phyloP scores from a whole-genome alignment of 2,888 invertebrate genomes.

The Elaeidobius kamerunicus region DNA sequence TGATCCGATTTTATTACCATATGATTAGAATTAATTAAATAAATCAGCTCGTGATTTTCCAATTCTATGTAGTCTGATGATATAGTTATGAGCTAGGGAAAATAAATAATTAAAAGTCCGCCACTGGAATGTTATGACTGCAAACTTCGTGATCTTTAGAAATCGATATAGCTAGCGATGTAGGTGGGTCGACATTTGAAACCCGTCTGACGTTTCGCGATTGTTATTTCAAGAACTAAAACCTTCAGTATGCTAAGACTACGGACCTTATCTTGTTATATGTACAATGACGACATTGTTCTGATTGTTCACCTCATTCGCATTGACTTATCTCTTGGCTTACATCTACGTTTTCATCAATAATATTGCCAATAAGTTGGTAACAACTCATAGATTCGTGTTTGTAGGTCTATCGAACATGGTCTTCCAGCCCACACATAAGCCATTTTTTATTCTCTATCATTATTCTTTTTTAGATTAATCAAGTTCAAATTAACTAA shows the following conservation, averaged over 20 bases:
- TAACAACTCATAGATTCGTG: too few relatives aligned
- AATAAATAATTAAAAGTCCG: too few relatives aligned
- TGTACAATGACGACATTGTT: slow-evolving; percentile 6
- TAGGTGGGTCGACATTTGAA: slow-evolving; percentile 19
- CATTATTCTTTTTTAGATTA: too few relatives aligned
- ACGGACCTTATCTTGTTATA: not conserved
- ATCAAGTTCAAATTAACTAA: too few relatives aligned
- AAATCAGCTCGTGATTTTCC: not conserved
- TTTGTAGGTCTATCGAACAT: too few relatives aligned
- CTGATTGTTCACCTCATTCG: slow-evolving; percentile 3
- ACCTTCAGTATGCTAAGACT: slow-evolving; percentile 3
- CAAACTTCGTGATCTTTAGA: slow-evolving; percentile 19
- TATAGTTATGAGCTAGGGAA: too few relatives aligned
- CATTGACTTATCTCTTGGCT: slow-evolving; percentile 3
- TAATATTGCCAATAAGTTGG: not conserved
- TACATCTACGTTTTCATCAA: not conserved
- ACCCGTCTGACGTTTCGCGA: slow-evolving; percentile 11
- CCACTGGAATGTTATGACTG: slow-evolving; percentile 9
- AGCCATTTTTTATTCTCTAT: too few relatives aligned
- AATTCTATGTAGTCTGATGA: too few relatives aligned
- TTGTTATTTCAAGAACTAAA: slow-evolving; percentile 14
- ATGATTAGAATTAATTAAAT: too few relatives aligned
- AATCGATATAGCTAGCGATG: slow-evolving; percentile 14
- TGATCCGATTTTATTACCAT: too few relatives aligned
- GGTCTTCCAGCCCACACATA: too few relatives aligned